Base-by-base conservation (phyloP, 2,888 invertebrate species). In the Gryllus longicercus region DNA sequence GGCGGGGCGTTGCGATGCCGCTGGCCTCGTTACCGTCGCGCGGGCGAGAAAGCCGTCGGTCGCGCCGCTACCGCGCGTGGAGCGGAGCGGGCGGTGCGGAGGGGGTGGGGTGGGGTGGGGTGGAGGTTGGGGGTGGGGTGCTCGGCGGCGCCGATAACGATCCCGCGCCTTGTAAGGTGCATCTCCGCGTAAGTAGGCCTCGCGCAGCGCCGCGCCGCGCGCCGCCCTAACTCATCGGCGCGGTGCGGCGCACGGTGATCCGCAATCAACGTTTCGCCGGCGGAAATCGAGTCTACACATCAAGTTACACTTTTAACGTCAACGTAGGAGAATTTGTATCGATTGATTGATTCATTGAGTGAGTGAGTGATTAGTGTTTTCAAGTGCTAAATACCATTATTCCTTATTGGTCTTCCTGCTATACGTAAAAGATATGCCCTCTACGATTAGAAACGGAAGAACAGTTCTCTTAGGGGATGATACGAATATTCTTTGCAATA, bases 91-190 rank as follows among this genome's bases (percentile, higher is more conserved):
- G 63, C 4, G n/a, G 63, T 11, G 63, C 5, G 16, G 8, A 0
- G 3, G 63, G n/a, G 63, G 14, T 5, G 63, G 14, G 63, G 14
- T 2, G n/a, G 16, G 14, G 63, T 8, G 16, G 16, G 18, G 12
- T 12, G 12, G 63, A 2, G 63, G 25, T 25, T 25, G 18, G 63
- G 12, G 18, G 63, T 63, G 63, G 63, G n/a, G 16, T 63, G 63
- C 63, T 5, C 63, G n/a, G 14, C 16, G 14, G 63, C 63, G 63
- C 63, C 63, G 63, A 63, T 63, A 63, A 63, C 63, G 63, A 63
- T 63, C 63, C 63, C 63, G 63, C 63, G 63, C 63, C 63, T 5
- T 63, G 63, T 63, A 63, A 63, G 63, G 63, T 63, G 63, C 63
- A 63, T 63, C 63, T 63, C 16, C 63, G n/a, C 63, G 14, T 63